phyloP scores from a whole-genome alignment of 2,888 invertebrate genomes.

The Teleiodes luculella region DNA sequence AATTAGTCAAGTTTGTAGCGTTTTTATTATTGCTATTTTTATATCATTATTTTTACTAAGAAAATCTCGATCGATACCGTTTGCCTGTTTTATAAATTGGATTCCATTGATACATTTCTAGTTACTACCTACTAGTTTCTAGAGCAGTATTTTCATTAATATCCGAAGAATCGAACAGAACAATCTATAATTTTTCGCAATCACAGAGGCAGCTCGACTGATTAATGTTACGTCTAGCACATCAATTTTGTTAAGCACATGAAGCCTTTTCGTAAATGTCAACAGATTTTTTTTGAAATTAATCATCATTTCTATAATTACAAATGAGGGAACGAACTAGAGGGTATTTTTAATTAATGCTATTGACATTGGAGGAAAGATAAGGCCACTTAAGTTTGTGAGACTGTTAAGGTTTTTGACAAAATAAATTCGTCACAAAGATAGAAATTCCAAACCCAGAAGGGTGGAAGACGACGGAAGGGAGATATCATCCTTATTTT shows the following conservation, averaged over 20 bases:
- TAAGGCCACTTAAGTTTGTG: background rate
- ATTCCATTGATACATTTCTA: slow-evolving; percentile 5
- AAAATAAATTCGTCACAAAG: too few relatives aligned
- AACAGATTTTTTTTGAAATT: background rate
- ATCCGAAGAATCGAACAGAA: background rate
- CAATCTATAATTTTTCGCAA: slow-evolving; percentile 3
- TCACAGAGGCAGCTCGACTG: background rate
- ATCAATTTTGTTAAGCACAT: background rate
- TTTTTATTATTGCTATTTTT: background rate
- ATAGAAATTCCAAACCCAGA: too few relatives aligned
- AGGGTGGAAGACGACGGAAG: too few relatives aligned
- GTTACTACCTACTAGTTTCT: background rate
- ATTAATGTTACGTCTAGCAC: background rate
- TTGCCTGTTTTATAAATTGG: slow-evolving; percentile 1
- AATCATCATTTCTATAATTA: slow-evolving; percentile 2
- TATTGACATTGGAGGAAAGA: background rate
- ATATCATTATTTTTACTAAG: background rate
- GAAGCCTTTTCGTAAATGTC: background rate
- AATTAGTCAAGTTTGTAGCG: background rate
- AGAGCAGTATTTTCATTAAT: slow-evolving; percentile 1
- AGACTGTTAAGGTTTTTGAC: background rate
- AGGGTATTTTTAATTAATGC: background rate
- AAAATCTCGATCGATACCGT: background rate
- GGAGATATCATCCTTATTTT: too few relatives aligned
- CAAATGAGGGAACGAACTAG: background rate